These are phyloP conservation scores for Macrophya annulata DNA, from an alignment of 2,888 invertebrate genomes.

Conservation along the genomic window DNA sequence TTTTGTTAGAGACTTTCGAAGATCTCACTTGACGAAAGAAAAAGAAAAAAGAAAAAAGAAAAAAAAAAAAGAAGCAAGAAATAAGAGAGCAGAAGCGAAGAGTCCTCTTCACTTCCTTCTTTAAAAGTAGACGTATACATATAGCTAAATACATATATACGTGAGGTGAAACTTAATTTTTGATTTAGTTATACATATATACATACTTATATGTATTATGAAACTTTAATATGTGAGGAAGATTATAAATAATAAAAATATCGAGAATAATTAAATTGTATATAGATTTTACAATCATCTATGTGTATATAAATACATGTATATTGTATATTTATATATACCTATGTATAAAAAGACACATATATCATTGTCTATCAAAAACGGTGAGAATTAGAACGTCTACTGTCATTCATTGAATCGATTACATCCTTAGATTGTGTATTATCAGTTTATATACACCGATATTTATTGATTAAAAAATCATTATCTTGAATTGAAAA, in stretches of 20 bases:
- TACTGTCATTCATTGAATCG: neutral
- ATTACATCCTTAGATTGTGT: neutral
- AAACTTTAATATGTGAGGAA: too few species aligned
- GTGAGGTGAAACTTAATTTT: too few species aligned
- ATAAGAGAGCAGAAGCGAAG: neutral
- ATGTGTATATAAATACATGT: too few species aligned
- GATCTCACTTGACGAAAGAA: neutral
- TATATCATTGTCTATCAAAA: constrained; percentile 13
- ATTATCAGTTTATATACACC: neutral
- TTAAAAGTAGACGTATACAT: neutral
- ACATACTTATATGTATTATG: too few species aligned
- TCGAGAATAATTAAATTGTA: too few species aligned
- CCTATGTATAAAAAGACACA: neutral
- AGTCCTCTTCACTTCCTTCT: neutral
- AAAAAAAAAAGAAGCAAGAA: neutral
- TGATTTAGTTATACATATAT: neutral
- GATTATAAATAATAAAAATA: too few species aligned
- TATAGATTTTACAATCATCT: too few species aligned
- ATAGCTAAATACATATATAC: too few species aligned
- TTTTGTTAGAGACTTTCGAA: neutral
- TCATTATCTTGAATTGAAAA: neutral
- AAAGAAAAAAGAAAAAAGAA: neutral
- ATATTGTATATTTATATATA: too few species aligned
- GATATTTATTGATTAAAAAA: neutral
- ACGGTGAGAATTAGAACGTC: neutral